Evolutionary conservation across 2,888 invertebrate genomes (phyloP), one percentile per base, ranked within the genome.

Genomic region (Tenodera sinensis): DNA sequence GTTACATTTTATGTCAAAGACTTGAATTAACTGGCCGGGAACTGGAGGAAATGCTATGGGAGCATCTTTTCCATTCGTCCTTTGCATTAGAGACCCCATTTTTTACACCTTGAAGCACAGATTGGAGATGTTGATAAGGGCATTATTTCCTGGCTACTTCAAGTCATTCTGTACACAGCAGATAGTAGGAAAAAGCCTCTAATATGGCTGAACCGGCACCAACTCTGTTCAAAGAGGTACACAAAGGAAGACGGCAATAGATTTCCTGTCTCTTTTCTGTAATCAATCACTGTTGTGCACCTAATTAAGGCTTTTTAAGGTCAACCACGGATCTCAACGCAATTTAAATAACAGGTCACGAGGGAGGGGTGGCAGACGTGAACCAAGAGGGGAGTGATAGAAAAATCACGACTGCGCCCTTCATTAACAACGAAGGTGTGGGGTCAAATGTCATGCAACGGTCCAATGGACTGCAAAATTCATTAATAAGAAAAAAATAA

Each of bases 271-370:
- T 81, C 81, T 28, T 81, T 54, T 86, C 86, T 86, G 89, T 83
- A 89, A 87, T 89, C 89, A 89, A 89, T 89, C 89, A 89, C 42
- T 86, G 86, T 83, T 83, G 54, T 89, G 47, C 81, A 42, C 87
- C 87, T 89, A 89, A 89, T 89, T 89, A 89, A 89, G 86, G 89
- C 85, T 86, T 86, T 89, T 89, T 85, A 86, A 84, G 89, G 89
- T 89, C 89, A 89, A 89, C 85, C 89, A 89, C 89, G 89, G 87
- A 89, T 89, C 89, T 87, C 81, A 89, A 87, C 89, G 89, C 87
- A 87, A 89, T 89, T 89, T 89, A 89, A 89, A 89, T 89, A 87
- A 85, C 89, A 85, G 89, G 89, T 89, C 89, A 89, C 89, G 89
- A 88, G 47, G 47, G 85, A 27, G 47, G 34, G 47, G 27, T 27